Percentiles rank a stretch among this genome's conserved stretches.
Conservation (phyloP, 1,140 invertebrate genomes). For the Heliconius nattereri region DNA sequence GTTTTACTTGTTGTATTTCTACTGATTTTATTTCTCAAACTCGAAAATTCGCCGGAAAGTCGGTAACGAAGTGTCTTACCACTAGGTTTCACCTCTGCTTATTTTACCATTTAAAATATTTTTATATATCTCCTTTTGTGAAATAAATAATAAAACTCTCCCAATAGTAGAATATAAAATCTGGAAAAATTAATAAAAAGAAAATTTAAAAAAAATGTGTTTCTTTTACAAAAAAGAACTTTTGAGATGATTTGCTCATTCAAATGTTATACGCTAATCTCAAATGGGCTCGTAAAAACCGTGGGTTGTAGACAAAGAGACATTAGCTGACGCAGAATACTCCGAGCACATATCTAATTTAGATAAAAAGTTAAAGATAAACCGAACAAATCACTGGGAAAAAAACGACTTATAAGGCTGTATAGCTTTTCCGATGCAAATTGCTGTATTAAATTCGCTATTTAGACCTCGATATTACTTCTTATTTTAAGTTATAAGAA, state of each 20-base stretch:
- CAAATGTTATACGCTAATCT: slow-evolving; percentile 12
- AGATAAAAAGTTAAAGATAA: slow-evolving; percentile 70
- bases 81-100: no score
- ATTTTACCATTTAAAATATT: no score
- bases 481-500: slow-evolving; percentile 38
- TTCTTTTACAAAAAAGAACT: neutral
- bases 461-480: slow-evolving; percentile 68
- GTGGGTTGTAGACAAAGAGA: slow-evolving; percentile 14
- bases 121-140: no score
- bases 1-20: no score
- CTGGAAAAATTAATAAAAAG: no score
- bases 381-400: slow-evolving; percentile 72
- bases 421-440: slow-evolving; percentile 74
- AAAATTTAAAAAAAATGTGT: no score
- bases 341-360: slow-evolving; percentile 65
- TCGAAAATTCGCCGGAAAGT: no score
- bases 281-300: slow-evolving; percentile 13
- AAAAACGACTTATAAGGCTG: slow-evolving; percentile 57
- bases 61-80: no score
- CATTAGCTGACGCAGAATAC: slow-evolving; percentile 28
- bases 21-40: no score
- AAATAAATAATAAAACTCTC: no score
- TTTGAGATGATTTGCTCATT: neutral
- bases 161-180: no score
- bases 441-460: slow-evolving; percentile 78